phyloP scores from a whole-genome alignment of 1,140 invertebrate species.

The Conus ventricosus region DNA sequence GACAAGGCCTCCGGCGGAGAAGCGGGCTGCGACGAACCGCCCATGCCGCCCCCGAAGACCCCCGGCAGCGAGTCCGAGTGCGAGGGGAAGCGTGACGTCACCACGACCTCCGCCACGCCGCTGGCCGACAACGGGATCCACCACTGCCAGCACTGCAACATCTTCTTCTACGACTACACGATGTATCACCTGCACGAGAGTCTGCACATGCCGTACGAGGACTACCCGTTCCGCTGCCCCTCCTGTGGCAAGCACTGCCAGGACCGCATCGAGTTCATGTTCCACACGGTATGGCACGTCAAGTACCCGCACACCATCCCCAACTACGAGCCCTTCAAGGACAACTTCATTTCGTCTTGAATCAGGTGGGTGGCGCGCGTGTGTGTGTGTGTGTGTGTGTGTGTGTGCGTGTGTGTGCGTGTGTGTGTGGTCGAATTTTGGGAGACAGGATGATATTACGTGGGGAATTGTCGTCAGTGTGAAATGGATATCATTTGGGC shows the following conservation, averaged over 20 bases:
- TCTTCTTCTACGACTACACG: slow-evolving; percentile 70
- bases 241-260: slow-evolving; percentile 69
- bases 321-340: slow-evolving; percentile 69
- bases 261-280: slow-evolving; percentile 72
- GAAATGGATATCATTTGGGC: too few species aligned
- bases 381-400: too few species aligned
- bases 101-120: slow-evolving; percentile 56
- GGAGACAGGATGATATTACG: slow-evolving; percentile 18
- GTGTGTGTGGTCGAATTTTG: too few species aligned
- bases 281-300: slow-evolving; percentile 71
- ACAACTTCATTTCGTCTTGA: slow-evolving; percentile 62
- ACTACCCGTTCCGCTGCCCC: slow-evolving; percentile 67
- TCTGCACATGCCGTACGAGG: slow-evolving; percentile 66
- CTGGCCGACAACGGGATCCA: slow-evolving; percentile 66
- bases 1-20: too few species aligned
- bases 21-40: too few species aligned
- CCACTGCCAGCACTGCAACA: slow-evolving; percentile 70
- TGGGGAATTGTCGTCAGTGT: slow-evolving; percentile 2
- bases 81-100: slow-evolving; percentile 52
- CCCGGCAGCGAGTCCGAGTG: slow-evolving; percentile 61
- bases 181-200: slow-evolving; percentile 70
- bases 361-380: slow-evolving; percentile 45
- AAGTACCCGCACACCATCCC: slow-evolving; percentile 72
- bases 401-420: too few species aligned
- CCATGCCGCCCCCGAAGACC: slow-evolving; percentile 45